Evolutionary conservation across 2,113 vertebrate genomes (phyloP), one percentile per base, ranked within the genome.

Genomic region (Formicarius rufipectus): DNA sequence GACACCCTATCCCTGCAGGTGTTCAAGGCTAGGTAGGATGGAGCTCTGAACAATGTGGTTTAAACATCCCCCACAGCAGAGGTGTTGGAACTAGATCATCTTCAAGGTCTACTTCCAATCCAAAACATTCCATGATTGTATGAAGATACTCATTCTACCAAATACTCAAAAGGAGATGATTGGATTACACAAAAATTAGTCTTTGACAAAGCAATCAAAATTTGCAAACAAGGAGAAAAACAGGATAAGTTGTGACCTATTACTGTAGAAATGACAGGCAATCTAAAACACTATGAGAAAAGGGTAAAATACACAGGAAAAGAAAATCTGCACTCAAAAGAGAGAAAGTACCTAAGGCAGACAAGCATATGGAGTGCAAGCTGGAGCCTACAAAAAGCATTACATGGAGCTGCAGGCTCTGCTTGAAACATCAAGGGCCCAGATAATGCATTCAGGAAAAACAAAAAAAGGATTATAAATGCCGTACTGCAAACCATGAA

Each of bases 331-430:
- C 33, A 12, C 25, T 85, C 53, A 59, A 82, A 85, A 91, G 42
- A 84, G 6, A 76, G 40, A 58, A 73, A 81, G 55, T 47, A 91
- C 84, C 88, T 73, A 59, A 69, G 89, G 94, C 71, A 89, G 84
- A 89, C 35, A 91, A 93, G 71, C 80, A 89, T 85, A 89, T 74
- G 91, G 80, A 91, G 64, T 86, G 81, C 80, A 93, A 89, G 55
- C 81, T 91, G 85, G 56, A 91, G 56, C 33, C 76, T 91, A 91
- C 81, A 89, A 75, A 85, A 94, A 89, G 44, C 55, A 75, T 83
- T 91, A 89, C 84, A 86, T 28, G 76, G 55, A 86, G 55, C 94
- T 95, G 60, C 72, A 93, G 85, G 89, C 89, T 89, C 69, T 66
- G 39, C 73, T 79, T 47, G 76, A 86, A 91, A 91, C 76, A 86